A percentile compares a stretch with the other conserved stretches of the same genome.
These are phyloP conservation scores for Sinotaia quadrata DNA, from an alignment of 2,888 invertebrate species.

Conservation along the genomic window DNA sequence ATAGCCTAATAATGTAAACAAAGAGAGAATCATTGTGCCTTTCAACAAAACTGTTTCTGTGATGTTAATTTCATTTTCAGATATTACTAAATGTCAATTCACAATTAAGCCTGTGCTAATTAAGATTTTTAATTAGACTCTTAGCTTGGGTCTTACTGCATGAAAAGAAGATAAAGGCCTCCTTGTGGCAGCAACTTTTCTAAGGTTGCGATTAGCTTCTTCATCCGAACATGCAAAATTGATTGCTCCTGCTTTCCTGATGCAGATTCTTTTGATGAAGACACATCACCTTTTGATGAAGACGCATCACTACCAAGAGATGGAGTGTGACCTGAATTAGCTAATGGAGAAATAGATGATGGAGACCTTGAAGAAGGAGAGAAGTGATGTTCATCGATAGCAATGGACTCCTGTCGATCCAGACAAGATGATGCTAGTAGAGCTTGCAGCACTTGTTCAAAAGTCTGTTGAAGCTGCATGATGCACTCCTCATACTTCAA, in stretches of 20 bases:
- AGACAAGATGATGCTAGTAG: slow-evolving; percentile 9
- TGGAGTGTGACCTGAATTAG: slow-evolving; percentile 6
- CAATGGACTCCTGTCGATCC: slow-evolving; percentile 23
- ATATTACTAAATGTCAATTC: too few relatives aligned
- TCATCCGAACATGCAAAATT: slow-evolving; percentile 53
- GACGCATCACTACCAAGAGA: slow-evolving; percentile 13
- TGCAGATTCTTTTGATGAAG: slow-evolving; percentile 1
- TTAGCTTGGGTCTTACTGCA: slow-evolving; percentile 45
- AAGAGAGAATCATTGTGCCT: too few relatives aligned
- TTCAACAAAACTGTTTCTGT: too few relatives aligned
- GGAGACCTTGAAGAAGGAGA: neutral
- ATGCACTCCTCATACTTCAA: slow-evolving; percentile 42
- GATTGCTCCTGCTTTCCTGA: slow-evolving; percentile 10
- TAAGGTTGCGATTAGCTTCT: slow-evolving; percentile 54
- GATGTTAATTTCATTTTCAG: too few relatives aligned
- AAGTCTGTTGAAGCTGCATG: slow-evolving; percentile 37
- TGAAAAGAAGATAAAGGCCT: slow-evolving; percentile 49
- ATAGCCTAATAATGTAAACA: too few relatives aligned
- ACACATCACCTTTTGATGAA: too few relatives aligned
- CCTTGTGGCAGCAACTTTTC: slow-evolving; percentile 55
- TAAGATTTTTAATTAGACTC: too few relatives aligned
- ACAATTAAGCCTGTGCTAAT: too few relatives aligned
- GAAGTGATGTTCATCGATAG: slow-evolving; percentile 14
- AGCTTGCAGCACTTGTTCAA: slow-evolving; percentile 23
- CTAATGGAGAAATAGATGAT: slow-evolving; percentile 17